A percentile compares a stretch with the other conserved stretches of the same genome.
These are phyloP conservation scores for Parnassius orleans DNA, from an alignment of 2,888 invertebrate genomes.

Conservation along the genomic window DNA sequence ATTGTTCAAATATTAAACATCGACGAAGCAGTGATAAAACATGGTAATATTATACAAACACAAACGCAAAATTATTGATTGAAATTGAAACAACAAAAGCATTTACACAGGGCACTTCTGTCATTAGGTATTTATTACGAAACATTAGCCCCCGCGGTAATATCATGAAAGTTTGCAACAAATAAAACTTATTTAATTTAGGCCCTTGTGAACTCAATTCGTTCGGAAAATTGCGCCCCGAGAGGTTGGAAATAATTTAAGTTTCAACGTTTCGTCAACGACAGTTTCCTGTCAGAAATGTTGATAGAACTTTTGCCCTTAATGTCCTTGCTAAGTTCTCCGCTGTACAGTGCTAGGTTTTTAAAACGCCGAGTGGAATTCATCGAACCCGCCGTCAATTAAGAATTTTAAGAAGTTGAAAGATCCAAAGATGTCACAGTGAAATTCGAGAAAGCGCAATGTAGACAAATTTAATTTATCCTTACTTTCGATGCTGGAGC, in stretches of 20 bases:
- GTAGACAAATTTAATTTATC: constrained; percentile 21
- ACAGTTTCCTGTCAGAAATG: constrained; percentile 28
- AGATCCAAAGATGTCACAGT: constrained; percentile 11
- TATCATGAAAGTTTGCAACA: constrained; percentile 24
- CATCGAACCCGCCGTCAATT: constrained; percentile 16
- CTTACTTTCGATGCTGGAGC: constrained; percentile 17
- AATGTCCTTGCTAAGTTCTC: constrained; percentile 13
- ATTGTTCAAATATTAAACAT: neutral
- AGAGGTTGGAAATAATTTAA: constrained; percentile 26
- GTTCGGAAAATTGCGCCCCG: constrained; percentile 25
- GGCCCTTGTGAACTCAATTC: constrained; percentile 25
- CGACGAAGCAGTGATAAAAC: too few species aligned
- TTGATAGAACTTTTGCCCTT: constrained; percentile 26
- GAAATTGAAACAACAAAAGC: too few species aligned
- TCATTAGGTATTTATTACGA: constrained; percentile 18
- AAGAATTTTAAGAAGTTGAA: constrained; percentile 15
- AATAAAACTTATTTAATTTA: constrained; percentile 29
- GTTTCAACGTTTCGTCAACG: constrained; percentile 29
- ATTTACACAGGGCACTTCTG: constrained; percentile 4
- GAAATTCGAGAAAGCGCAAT: constrained; percentile 18
- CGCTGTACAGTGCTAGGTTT: constrained; percentile 1
- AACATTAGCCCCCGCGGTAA: constrained; percentile 17
- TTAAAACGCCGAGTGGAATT: constrained; percentile 17
- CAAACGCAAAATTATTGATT: too few species aligned
- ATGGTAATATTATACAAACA: too few species aligned